Evolutionary conservation across 2,888 invertebrate species (phyloP).

Genomic region (Arge pagana): DNA sequence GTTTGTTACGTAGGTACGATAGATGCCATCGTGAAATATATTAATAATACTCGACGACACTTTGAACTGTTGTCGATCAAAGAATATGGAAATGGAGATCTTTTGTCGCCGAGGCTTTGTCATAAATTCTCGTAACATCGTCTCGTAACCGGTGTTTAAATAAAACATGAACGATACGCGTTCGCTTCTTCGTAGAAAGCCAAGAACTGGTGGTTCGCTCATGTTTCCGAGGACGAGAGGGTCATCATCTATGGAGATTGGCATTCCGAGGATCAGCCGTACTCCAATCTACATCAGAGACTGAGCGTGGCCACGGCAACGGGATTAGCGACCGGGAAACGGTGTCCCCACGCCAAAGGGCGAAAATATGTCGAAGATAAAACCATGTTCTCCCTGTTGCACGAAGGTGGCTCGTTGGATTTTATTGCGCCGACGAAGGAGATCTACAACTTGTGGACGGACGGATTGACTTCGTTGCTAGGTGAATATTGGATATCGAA

Average conservation of each 20-base stretch:
- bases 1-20: no score
- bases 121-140: no score
- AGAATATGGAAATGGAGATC: no score
- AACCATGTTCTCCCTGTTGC: conserved; percentile 17
- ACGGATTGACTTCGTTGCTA: conserved; percentile 10
- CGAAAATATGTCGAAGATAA: conserved; percentile 15
- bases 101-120: no score
- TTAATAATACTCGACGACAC: no score
- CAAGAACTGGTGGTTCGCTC: conserved; percentile 24
- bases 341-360: conserved; percentile 22
- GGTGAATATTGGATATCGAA: background rate
- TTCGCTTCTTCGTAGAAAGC: conserved; percentile 14
- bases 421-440: conserved; percentile 19
- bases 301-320: conserved; percentile 21
- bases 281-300: conserved; percentile 20
- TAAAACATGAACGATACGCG: no score
- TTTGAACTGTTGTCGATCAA: no score
- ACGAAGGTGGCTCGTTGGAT: conserved; percentile 20
- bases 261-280: conserved; percentile 16
- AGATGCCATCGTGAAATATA: no score
- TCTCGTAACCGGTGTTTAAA: no score
- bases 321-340: conserved; percentile 19
- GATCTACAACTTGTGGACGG: conserved; percentile 20
- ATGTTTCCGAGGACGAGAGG: conserved; percentile 21
- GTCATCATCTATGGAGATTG: conserved; percentile 21